Conservation (phyloP, 2,797 vertebrate genomes). For the Cygnus olor region DNA sequence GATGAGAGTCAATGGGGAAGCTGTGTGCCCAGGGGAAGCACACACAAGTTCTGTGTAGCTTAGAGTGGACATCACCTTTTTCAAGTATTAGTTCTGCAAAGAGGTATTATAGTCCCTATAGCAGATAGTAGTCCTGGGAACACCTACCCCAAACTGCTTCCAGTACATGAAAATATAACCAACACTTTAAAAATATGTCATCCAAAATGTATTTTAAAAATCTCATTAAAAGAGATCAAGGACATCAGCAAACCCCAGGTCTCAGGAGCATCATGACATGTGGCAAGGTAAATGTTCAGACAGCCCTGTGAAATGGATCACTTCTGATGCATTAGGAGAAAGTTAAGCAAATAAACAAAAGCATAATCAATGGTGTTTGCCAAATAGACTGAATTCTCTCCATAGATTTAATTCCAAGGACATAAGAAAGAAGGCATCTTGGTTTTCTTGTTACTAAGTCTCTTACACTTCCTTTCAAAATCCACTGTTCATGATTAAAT, state of each 20-base stretch:
- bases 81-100: background rate
- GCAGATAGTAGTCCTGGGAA: background rate
- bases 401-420: background rate
- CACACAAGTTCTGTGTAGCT: background rate
- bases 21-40: background rate
- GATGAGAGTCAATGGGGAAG: background rate
- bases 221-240: background rate
- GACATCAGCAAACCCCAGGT: background rate
- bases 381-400: background rate
- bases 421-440: background rate
- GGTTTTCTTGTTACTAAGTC: background rate
- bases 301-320: background rate
- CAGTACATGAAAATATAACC: background rate
- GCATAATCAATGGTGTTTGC: background rate
- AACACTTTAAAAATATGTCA: background rate
- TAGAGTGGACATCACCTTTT: background rate
- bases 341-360: background rate
- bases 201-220: background rate
- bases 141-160: background rate
- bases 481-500: background rate
- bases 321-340: background rate
- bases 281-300: background rate
- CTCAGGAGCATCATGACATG: background rate
- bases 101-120: background rate
- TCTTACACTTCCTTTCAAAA: background rate